Evolutionary conservation across 1,140 invertebrate genomes (phyloP).

Genomic region (Macrocentrus cingulum): DNA sequence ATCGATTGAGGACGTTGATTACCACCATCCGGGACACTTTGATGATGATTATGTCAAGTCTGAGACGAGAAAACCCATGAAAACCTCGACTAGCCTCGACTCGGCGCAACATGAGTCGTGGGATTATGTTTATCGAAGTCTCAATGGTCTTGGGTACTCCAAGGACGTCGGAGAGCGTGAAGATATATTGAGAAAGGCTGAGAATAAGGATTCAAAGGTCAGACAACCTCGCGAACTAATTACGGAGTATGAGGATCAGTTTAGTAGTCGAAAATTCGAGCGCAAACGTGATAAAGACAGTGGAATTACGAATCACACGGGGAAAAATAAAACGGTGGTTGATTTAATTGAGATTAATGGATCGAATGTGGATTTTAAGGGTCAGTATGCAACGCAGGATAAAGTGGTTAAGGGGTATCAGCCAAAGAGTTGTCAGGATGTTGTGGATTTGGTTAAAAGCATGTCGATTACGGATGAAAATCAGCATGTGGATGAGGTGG

Average conservation of each 20-base stretch:
- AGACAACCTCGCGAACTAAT: slow-evolving; percentile 27
- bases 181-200: slow-evolving; percentile 59
- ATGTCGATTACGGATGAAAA: slow-evolving; percentile 17
- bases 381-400: slow-evolving; percentile 18
- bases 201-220: slow-evolving; percentile 31
- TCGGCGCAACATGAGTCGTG: slow-evolving; percentile 49
- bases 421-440: slow-evolving; percentile 1
- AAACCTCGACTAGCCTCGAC: slow-evolving; percentile 23
- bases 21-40: slow-evolving; percentile 25
- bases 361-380: slow-evolving; percentile 17
- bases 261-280: slow-evolving; percentile 14
- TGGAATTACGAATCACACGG: slow-evolving; percentile 24
- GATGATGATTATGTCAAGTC: slow-evolving; percentile 33
- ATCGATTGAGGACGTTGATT: slow-evolving; percentile 44
- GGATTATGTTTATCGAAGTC: slow-evolving; percentile 77
- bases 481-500: slow-evolving; percentile 24
- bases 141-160: slow-evolving; percentile 72
- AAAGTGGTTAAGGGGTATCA: slow-evolving; percentile 15
- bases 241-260: slow-evolving; percentile 33
- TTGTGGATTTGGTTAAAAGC: slow-evolving; percentile 4
- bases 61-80: slow-evolving; percentile 18
- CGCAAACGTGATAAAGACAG: slow-evolving; percentile 21
- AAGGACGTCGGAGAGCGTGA: slow-evolving; percentile 68
- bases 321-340: slow-evolving; percentile 36
- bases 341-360: slow-evolving; percentile 37